These are phyloP conservation scores for Pachyseris speciosa DNA, from an alignment of 64 coral and sea anemone genomes.

Conservation along the genomic window DNA sequence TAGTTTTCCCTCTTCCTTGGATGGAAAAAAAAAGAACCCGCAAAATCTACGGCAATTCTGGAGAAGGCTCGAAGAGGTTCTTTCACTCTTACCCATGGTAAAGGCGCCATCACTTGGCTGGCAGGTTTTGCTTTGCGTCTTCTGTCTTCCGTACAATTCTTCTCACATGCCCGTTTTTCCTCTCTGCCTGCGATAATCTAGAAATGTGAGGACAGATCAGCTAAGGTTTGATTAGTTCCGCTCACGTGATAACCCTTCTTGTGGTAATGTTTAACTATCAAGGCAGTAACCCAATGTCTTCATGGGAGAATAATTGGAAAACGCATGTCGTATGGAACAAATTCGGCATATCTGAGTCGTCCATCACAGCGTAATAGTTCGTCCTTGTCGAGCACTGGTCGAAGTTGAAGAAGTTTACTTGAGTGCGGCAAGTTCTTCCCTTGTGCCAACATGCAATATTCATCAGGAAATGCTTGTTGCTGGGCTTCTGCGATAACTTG, in stretches of 20 bases:
- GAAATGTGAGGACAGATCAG: slow-evolving; percentile 26
- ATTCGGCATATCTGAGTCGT: slow-evolving; percentile 51
- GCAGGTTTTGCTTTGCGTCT: too few relatives aligned
- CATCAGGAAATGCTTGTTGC: slow-evolving; percentile 35
- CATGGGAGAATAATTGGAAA: slow-evolving; percentile 65
- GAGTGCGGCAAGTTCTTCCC: slow-evolving; percentile 36
- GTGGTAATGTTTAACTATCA: slow-evolving; percentile 68
- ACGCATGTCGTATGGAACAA: slow-evolving; percentile 48
- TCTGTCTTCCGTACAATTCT: too few relatives aligned
- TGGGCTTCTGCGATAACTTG: slow-evolving; percentile 31
- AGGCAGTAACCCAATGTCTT: slow-evolving; percentile 59
- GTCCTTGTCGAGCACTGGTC: slow-evolving; percentile 47
- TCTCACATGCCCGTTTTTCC: too few relatives aligned
- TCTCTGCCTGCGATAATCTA: too few relatives aligned
- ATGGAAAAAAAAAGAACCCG: too few relatives aligned
- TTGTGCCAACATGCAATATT: slow-evolving; percentile 5
- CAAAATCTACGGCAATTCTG: too few relatives aligned
- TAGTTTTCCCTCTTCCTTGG: too few relatives aligned
- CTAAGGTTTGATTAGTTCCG: slow-evolving; percentile 54
- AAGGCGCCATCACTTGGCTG: too few relatives aligned
- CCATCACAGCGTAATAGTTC: slow-evolving; percentile 49
- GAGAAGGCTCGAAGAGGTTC: too few relatives aligned
- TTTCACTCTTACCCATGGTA: too few relatives aligned
- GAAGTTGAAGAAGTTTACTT: slow-evolving; percentile 45
- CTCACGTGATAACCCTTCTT: slow-evolving; percentile 53